Percentiles rank a stretch among this genome's conserved stretches.
phyloP scores from a whole-genome alignment of 1,140 invertebrate genomes.

The Achatina immaculata region DNA sequence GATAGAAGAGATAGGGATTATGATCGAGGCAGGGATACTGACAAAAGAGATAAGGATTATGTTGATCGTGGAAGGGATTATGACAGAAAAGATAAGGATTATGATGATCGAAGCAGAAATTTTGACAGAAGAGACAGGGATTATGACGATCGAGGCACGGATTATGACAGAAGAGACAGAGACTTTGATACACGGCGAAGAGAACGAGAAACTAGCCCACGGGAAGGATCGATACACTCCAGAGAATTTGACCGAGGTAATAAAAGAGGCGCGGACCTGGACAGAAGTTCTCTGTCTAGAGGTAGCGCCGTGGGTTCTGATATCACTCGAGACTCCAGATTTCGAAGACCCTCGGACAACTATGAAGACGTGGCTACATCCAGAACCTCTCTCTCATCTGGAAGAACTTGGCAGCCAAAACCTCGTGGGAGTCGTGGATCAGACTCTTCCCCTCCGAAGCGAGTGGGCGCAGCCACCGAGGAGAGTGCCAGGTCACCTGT shows the following conservation, averaged over 20 bases:
- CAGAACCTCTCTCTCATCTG: slow-evolving; percentile 10
- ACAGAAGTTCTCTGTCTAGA: slow-evolving; percentile 6
- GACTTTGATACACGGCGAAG: slow-evolving; percentile 2
- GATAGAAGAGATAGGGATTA: neutral
- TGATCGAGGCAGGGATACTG: slow-evolving; percentile 12
- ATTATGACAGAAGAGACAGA: neutral
- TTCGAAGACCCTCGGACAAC: slow-evolving; percentile 2
- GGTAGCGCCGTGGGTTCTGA: neutral
- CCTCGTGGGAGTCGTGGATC: slow-evolving; percentile 13
- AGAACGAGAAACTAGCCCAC: neutral
- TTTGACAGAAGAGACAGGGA: neutral
- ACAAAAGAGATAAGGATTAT: slow-evolving; percentile 3
- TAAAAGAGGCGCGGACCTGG: neutral
- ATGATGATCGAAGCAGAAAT: neutral
- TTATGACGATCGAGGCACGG: slow-evolving; percentile 10
- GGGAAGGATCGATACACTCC: neutral
- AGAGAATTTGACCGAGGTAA: neutral
- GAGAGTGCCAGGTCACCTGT: neutral
- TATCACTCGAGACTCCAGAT: neutral
- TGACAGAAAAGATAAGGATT: neutral
- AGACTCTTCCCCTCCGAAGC: neutral
- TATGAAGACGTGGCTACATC: slow-evolving; percentile 5
- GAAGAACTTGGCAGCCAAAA: slow-evolving; percentile 33
- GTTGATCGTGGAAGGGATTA: neutral
- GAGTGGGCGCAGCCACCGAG: neutral